Evolutionary conservation across 2,888 invertebrate species (phyloP).

Genomic region (Melipona bicolor): DNA sequence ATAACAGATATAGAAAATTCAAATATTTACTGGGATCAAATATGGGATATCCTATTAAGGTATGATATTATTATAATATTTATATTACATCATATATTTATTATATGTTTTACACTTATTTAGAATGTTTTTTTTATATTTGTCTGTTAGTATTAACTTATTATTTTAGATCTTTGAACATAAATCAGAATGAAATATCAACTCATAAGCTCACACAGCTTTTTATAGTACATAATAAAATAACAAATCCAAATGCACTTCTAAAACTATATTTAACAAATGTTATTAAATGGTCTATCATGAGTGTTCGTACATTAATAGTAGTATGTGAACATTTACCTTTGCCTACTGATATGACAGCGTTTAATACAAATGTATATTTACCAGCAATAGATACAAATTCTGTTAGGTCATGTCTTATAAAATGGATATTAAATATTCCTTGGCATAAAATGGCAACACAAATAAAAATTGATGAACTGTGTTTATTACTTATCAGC

Average conservation of each 20-base stretch:
- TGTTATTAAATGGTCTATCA: conserved; percentile 79
- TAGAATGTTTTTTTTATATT: neutral
- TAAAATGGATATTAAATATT: conserved; percentile 76
- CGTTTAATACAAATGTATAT: conserved; percentile 60
- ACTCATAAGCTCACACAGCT: conserved; percentile 84
- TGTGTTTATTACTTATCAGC: conserved; percentile 73
- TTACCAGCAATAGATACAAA: conserved; percentile 56
- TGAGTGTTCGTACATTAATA: conserved; percentile 82
- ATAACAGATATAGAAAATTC: conserved; percentile 64
- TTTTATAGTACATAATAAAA: conserved; percentile 80
- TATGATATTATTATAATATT: conserved; percentile 59
- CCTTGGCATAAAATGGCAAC: conserved; percentile 62
- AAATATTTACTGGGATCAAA: conserved; percentile 79
- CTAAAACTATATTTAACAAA: conserved; percentile 83
- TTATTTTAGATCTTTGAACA: conserved; percentile 83
- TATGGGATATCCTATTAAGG: conserved; percentile 83
- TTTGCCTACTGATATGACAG: conserved; percentile 73
- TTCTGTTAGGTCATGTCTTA: conserved; percentile 72
- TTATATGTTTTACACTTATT: neutral
- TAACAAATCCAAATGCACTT: conserved; percentile 79
- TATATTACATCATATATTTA: neutral
- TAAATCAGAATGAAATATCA: conserved; percentile 83
- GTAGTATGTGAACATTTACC: conserved; percentile 78
- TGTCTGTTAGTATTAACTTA: conserved; percentile 12
- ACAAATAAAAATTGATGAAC: conserved; percentile 67